Percentiles rank a stretch among this genome's conserved stretches.
Evolutionary conservation across 2,113 vertebrate genomes (phyloP).

Genomic region (Saguinus midas): DNA sequence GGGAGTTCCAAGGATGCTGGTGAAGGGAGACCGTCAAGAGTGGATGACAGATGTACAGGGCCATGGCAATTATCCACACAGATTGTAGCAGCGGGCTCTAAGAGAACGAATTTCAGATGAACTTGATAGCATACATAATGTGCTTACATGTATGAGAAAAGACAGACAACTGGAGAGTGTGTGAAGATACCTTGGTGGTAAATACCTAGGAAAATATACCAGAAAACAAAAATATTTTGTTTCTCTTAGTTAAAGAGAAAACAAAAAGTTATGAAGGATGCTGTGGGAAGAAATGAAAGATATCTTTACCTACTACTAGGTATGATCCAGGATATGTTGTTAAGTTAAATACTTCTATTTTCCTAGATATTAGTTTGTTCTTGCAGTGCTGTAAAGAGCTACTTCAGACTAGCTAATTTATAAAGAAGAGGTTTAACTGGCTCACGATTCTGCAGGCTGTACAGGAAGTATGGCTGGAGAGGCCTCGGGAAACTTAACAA

Average conservation of each 20-base stretch:
- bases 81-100: neutral
- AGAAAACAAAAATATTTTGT: neutral
- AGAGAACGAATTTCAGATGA: neutral
- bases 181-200: neutral
- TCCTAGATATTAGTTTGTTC: too few species aligned
- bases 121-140: neutral
- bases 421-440: too few species aligned
- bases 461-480: too few species aligned
- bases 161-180: neutral
- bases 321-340: neutral
- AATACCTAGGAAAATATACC: neutral
- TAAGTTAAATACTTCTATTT: constrained; percentile 3
- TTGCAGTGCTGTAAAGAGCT: too few species aligned
- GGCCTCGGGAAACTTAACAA: too few species aligned
- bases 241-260: neutral
- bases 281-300: neutral
- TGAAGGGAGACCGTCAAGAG: neutral
- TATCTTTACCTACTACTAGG: neutral
- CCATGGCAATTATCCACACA: too few species aligned
- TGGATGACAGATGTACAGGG: neutral
- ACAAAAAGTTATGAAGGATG: neutral
- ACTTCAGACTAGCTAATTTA: too few species aligned
- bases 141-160: neutral
- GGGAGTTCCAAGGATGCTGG: neutral
- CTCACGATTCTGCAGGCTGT: too few species aligned